These are phyloP conservation scores for Cantharis rufa DNA, from an alignment of 2,888 invertebrate genomes.

Conservation along the genomic window DNA sequence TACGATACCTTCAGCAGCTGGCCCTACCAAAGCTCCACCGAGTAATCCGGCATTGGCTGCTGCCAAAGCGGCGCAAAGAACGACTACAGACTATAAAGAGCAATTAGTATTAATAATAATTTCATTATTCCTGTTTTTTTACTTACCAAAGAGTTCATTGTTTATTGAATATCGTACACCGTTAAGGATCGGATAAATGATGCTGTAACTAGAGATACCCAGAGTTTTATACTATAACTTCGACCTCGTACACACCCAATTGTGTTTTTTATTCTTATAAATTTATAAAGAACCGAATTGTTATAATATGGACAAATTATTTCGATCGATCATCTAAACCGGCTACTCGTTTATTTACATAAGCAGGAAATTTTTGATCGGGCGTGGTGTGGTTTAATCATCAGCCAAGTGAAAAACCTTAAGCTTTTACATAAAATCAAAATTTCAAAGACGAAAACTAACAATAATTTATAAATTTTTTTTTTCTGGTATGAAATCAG, in stretches of 20 bases:
- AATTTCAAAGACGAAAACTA: too few relatives aligned
- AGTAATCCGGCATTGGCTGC: constrained; percentile 34
- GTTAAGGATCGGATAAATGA: constrained; percentile 29
- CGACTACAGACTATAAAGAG: constrained; percentile 23
- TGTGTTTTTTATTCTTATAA: constrained; percentile 16
- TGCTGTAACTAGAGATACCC: constrained; percentile 20
- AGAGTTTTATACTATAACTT: constrained; percentile 32
- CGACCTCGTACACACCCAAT: constrained; percentile 35
- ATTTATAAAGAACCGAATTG: constrained; percentile 12
- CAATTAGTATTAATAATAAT: neutral
- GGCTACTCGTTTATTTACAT: constrained; percentile 11
- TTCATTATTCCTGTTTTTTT: neutral
- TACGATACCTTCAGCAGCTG: constrained; percentile 37
- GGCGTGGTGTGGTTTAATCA: neutral
- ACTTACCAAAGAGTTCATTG: constrained; percentile 27
- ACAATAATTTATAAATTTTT: neutral
- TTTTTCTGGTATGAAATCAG: neutral
- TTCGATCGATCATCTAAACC: constrained; percentile 9
- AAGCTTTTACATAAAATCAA: neutral
- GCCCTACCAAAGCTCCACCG: constrained; percentile 35
- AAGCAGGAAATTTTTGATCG: constrained; percentile 7
- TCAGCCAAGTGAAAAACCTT: neutral
- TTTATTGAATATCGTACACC: constrained; percentile 14
- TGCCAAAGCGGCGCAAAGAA: constrained; percentile 32
- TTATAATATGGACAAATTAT: constrained; percentile 1